Evolutionary conservation across 2,888 invertebrate species (phyloP), one percentile per base, ranked within the genome.

Genomic region (Amiota minor): DNA sequence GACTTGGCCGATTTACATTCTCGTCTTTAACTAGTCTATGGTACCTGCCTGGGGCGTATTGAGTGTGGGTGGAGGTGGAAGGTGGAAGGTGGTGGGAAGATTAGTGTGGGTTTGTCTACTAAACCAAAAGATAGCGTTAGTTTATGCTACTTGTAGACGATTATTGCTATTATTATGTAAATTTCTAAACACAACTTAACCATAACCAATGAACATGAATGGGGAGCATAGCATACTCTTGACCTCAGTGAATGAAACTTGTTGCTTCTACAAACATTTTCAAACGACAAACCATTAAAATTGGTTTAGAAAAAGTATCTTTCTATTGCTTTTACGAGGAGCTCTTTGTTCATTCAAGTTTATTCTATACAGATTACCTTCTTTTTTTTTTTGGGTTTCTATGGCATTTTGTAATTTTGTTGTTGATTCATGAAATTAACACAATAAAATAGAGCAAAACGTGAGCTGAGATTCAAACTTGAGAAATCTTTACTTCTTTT

Each of bases 151-250:
- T 71, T 68, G 68, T 71, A 45, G 68, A 35, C 35, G 35, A 61
- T 74, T 55, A 74, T 72, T 72, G 71, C 74, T 74, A 69, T 74
- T 71, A 74, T 74, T 71, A 74, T 72, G 74, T 69, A 69, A 74
- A 74, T 74, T 74, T 62, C 14, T 12, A 35, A 4, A 35, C 35
- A 35, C 6, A 35, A 35, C 35, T 35, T 4, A 35, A 35, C 35
- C 35, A 35, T 35, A 35, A 35, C 35, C 35, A 35, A 35, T 35
- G 35, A 35, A 35, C 35, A 35, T 35, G 35, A 35, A 35, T 35
- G 4, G 35, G 35, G 35, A 35, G 35, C 35, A 35, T 35, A 35
- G 35, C 35, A 35, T 35, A 35, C 35, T 35, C 35, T 35, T 35
- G 35, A 35, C 35, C 35, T 35, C 35, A 35, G 35, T 35, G 35